Evolutionary conservation across 23 tunicate genomes (phyloP).

Genomic region (Ciona savignyi): DNA sequence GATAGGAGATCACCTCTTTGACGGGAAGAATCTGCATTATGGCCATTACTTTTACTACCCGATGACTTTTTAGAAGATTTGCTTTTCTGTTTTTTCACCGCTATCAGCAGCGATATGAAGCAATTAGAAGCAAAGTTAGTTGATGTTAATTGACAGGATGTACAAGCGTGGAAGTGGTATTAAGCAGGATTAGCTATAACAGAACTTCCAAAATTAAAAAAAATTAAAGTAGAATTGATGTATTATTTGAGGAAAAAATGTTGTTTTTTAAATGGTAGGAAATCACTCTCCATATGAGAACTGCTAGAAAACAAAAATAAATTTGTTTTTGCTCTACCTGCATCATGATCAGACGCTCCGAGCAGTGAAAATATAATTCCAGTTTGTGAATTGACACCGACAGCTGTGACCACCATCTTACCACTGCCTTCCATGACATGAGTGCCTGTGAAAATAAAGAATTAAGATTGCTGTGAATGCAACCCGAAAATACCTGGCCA

Average conservation of each 20-base stretch:
- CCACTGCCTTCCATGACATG: slow-evolving; percentile 99
- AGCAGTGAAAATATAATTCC: slow-evolving; percentile 91
- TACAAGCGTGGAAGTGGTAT: too few species aligned
- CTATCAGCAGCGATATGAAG: background rate
- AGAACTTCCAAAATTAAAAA: too few species aligned
- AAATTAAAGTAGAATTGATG: too few species aligned
- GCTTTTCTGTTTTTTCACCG: background rate
- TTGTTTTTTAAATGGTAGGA: too few species aligned
- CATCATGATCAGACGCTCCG: slow-evolving; percentile 93
- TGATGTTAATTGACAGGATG: too few species aligned
- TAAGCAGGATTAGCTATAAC: too few species aligned
- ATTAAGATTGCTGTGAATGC: background rate
- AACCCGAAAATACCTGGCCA: background rate
- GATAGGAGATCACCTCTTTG: background rate
- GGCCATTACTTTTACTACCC: background rate
- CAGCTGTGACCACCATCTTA: slow-evolving; percentile 92
- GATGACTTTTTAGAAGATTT: background rate
- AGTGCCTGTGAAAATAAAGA: slow-evolving; percentile 41
- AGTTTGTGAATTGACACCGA: slow-evolving; percentile 95
- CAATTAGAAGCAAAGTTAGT: background rate
- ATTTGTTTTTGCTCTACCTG: too few species aligned
- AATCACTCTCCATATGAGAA: too few species aligned
- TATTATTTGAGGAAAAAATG: too few species aligned
- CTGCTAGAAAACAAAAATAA: too few species aligned
- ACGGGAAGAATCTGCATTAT: background rate